Evolutionary conservation across 1,140 invertebrate species (phyloP).

Genomic region (Calliphora vicina): DNA sequence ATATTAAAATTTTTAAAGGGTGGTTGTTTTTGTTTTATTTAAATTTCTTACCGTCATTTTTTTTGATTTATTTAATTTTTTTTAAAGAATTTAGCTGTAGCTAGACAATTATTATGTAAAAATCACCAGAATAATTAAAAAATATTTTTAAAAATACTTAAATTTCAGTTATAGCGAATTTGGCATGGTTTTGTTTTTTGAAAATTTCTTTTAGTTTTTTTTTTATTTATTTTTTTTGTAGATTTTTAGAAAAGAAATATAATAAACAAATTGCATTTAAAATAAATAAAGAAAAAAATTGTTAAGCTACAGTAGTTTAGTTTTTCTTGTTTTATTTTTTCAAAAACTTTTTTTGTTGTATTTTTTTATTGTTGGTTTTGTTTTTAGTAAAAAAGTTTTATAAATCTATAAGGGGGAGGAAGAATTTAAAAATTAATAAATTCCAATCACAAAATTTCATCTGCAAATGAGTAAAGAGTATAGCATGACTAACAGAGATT

Average conservation of each 20-base stretch:
- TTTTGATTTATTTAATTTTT: not conserved
- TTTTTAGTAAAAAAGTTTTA: not conserved
- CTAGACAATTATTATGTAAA: constrained; percentile 33
- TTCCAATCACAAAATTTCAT: constrained; percentile 36
- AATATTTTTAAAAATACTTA: constrained; percentile 1
- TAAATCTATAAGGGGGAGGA: not conserved
- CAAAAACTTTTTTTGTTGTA: constrained; percentile 38
- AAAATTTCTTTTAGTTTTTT: too few relatives aligned
- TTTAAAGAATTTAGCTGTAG: constrained; percentile 31
- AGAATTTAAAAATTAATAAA: constrained; percentile 4
- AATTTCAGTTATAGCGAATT: constrained; percentile 36
- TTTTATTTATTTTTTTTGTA: constrained; percentile 25
- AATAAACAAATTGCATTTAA: not conserved
- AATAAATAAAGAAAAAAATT: constrained; percentile 35
- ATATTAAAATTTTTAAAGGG: not conserved
- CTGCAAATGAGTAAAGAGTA: constrained; percentile 18
- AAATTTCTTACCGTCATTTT: constrained; percentile 27
- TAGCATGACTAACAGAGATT: too few relatives aligned
- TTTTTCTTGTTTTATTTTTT: constrained; percentile 13
- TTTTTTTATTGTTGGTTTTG: constrained; percentile 39
- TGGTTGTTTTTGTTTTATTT: not conserved
- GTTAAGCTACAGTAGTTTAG: constrained; percentile 39
- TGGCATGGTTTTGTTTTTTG: constrained; percentile 42
- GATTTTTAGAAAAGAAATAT: not conserved
- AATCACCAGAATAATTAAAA: constrained; percentile 10